Percentiles rank a stretch among this genome's conserved stretches.
Evolutionary conservation across 2,113 vertebrate genomes (phyloP).

Genomic region (Etheostoma cragini): DNA sequence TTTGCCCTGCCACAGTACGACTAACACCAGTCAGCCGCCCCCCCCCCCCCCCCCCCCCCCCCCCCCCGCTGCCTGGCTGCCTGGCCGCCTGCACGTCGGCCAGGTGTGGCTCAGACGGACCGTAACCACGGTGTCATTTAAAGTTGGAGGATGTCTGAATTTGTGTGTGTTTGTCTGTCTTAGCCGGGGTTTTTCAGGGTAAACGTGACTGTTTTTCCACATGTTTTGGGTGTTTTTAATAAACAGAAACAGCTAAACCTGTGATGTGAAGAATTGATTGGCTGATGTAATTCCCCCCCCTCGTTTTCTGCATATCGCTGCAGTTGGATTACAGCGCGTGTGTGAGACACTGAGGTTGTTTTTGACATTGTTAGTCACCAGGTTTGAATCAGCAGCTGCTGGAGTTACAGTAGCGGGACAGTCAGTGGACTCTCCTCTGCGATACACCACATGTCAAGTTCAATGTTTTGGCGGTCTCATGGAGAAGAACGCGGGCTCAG

Average conservation of each 20-base stretch:
- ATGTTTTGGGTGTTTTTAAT: neutral
- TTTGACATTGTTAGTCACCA: neutral
- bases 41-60: neutral
- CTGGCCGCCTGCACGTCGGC: conserved; percentile 39
- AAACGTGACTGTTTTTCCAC: neutral
- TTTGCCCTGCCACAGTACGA: conserved; percentile 30
- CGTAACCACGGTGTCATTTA: conserved; percentile 48
- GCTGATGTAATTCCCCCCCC: neutral
- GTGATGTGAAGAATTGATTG: conserved; percentile 33
- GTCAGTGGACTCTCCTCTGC: neutral
- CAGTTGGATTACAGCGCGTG: neutral
- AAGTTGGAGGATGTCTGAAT: conserved; percentile 24
- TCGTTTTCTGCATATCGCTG: neutral
- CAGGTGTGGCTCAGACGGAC: conserved; percentile 58
- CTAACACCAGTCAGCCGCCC: conserved; percentile 40
- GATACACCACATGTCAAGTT: neutral
- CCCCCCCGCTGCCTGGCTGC: conserved; percentile 31
- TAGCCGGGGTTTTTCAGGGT: neutral
- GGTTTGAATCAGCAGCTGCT: neutral
- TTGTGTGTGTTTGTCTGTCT: conserved; percentile 17
- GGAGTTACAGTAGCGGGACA: neutral
- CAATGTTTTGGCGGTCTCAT: neutral
- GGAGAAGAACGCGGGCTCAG: too few species aligned
- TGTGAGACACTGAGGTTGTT: neutral
- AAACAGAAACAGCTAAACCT: conserved; percentile 17